Base-by-base conservation (phyloP, 2,113 vertebrate genomes). In the Neodontobutis hainanensis region DNA sequence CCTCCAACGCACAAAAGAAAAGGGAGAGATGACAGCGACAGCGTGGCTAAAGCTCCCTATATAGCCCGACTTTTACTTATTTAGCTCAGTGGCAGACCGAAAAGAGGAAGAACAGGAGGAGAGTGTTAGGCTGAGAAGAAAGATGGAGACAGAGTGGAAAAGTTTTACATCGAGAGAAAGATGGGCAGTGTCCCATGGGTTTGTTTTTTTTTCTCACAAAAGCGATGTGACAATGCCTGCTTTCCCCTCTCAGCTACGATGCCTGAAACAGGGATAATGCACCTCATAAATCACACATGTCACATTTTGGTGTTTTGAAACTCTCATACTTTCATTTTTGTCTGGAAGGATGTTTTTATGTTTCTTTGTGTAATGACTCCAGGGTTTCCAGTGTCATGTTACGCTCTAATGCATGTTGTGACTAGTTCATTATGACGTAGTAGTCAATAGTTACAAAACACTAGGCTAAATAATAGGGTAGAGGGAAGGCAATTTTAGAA, bases 211-310 rank as follows among this genome's bases (percentile, higher is more conserved):
- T 68, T 65, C 70, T 65, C 65, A 67, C 77, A 64, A 61, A 78
- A 84, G 72, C 63, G 68, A 82, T 85, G 64, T 38, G 84, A 86
- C 76, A 59, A 62, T 36, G 82, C 82, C 73, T 53, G 48, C 68
- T 70, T 51, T 61, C 58, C 64, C 57, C 43, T 77, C 61, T 77
- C 80, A 60, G 77, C 62, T 34, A 36, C 68, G 38, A 67, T 69
- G 70, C 65, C 80, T 55, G 74, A 81, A 84, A 82, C 83, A 77
- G 63, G 55, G 65, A 61, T 83, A 82, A 85, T 83, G 70, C 68
- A 45, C 51, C 51, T 61, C 80, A 90, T 88, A 81, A 89, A 87
- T 89, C 89, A 86, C 68, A 68, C 15, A 34, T 77, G 69, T 81
- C 85, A 75, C 61, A 77, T 81, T 87, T 80, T 63, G 65, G 56